Conservation (phyloP, 92 coral and sea anemone species). For the Paramuricea clavata region DNA sequence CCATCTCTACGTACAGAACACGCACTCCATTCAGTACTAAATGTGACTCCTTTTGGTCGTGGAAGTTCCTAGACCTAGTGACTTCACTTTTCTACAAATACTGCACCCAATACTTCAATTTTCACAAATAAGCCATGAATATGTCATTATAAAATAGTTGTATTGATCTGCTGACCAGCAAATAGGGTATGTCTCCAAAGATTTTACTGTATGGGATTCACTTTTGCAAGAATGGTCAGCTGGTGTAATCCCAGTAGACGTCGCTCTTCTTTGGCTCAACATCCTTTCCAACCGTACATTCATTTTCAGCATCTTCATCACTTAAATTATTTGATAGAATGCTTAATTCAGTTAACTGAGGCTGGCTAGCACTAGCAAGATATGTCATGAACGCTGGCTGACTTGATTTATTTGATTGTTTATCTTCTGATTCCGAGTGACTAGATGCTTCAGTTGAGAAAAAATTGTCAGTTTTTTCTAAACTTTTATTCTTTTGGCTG, state of each 20-base stretch:
- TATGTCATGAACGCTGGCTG: not conserved
- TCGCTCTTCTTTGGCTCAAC: not conserved
- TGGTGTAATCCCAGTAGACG: not conserved
- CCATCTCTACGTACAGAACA: slow-evolving; percentile 21
- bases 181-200: not conserved
- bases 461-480: not conserved
- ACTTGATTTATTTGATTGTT: not conserved
- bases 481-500: slow-evolving; percentile 8
- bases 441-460: not conserved
- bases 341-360: not conserved
- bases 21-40: slow-evolving; percentile 17
- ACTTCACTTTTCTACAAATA: not conserved
- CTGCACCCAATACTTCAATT: slow-evolving; percentile 14
- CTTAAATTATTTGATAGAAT: not conserved
- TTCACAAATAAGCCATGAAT: slow-evolving; percentile 3
- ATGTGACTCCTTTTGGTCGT: slow-evolving; percentile 1
- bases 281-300: not conserved
- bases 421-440: not conserved
- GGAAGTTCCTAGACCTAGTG: not conserved
- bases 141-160: slow-evolving; percentile 5
- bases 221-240: not conserved
- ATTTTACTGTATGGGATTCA: not conserved
- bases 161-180: slow-evolving; percentile 19
- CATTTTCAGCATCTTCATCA: not conserved
- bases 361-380: not conserved